Conservation (phyloP, 2,113 vertebrate species). For the Thalassarche chlororhynchos region DNA sequence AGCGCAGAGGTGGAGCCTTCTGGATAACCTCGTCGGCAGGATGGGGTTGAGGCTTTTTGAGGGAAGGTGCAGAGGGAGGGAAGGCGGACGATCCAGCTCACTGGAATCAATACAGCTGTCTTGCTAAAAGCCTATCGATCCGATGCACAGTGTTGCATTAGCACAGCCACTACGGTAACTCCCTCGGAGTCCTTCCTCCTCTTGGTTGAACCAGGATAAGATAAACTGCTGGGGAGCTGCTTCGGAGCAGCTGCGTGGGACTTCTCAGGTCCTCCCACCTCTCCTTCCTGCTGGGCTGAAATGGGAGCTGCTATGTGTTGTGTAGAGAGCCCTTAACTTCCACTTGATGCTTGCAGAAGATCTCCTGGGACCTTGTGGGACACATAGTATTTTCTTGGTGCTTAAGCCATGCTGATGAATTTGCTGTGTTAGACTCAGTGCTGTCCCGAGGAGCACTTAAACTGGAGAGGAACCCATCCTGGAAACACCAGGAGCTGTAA, state of each 20-base stretch:
- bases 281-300: neutral
- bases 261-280: neutral
- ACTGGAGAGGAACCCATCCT: neutral
- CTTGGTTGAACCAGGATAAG: neutral
- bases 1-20: neutral
- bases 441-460: neutral
- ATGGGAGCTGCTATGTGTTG: fast-evolving
- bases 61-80: neutral
- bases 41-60: neutral
- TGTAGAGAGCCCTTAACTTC: neutral
- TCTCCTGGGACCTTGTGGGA: neutral
- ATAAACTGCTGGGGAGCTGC: neutral
- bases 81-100: fast-evolving
- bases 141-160: neutral
- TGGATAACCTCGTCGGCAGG: fast-evolving
- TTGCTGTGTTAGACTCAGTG: neutral
- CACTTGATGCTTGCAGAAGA: neutral
- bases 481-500: neutral
- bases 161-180: neutral
- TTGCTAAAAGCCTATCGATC: neutral
- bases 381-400: fast-evolving
- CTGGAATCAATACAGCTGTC: neutral
- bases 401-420: neutral
- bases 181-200: neutral
- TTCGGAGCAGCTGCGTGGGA: fast-evolving